Evolutionary conservation across 2,113 vertebrate species (phyloP).

Genomic region (Dicerorhinus sumatrensis): DNA sequence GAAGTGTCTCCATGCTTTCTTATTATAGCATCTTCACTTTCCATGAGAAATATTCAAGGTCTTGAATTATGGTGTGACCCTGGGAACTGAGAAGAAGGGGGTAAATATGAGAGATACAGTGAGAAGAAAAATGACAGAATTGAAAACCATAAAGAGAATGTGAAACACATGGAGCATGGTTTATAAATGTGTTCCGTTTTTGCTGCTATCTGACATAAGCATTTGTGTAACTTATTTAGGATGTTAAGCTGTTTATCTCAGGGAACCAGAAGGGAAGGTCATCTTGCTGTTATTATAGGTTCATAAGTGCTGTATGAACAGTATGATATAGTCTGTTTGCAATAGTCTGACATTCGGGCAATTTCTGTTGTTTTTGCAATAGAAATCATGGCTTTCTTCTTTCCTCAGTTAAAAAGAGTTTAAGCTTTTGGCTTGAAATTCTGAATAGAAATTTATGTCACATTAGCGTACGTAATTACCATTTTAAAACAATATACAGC

Average conservation of each 20-base stretch:
- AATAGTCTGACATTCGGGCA: not conserved
- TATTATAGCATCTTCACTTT: not conserved
- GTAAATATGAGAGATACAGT: not conserved
- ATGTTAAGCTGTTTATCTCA: slow-evolving; percentile 63
- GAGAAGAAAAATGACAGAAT: not conserved
- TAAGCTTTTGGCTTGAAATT: slow-evolving; percentile 25
- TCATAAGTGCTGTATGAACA: not conserved
- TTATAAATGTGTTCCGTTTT: slow-evolving; percentile 59
- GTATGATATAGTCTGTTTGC: not conserved
- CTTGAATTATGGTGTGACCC: not conserved
- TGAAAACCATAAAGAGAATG: slow-evolving; percentile 34
- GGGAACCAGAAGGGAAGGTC: slow-evolving; percentile 51
- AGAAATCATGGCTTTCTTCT: slow-evolving; percentile 31
- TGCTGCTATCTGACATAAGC: slow-evolving; percentile 25
- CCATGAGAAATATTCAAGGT: not conserved
- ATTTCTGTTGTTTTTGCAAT: not conserved
- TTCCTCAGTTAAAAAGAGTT: slow-evolving; percentile 9
- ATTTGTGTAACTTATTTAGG: slow-evolving; percentile 46
- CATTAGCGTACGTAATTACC: not conserved
- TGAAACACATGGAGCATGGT: not conserved
- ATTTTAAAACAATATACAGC: slow-evolving; percentile 4
- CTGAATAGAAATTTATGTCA: not conserved
- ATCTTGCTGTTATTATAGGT: not conserved
- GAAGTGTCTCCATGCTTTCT: not conserved
- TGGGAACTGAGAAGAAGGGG: not conserved